Percentiles rank a stretch among this genome's conserved stretches.
These are phyloP conservation scores for Peribatodes rhomboidaria DNA, from an alignment of 2,888 invertebrate genomes.

Conservation along the genomic window DNA sequence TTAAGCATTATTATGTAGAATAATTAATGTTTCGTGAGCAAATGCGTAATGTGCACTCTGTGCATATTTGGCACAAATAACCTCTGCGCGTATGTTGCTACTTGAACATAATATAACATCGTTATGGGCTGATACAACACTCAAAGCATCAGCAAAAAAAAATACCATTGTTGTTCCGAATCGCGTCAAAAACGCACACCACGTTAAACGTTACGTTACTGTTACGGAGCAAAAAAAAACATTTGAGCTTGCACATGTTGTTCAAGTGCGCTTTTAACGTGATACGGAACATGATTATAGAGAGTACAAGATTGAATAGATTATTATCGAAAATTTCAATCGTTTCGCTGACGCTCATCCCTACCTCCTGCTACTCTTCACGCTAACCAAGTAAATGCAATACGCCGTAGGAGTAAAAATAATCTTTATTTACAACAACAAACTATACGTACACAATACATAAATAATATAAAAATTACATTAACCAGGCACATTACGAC, in stretches of 20 bases:
- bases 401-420: conserved; percentile 44
- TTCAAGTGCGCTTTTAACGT: too few species aligned
- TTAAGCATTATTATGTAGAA: neutral
- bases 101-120: conserved; percentile 41
- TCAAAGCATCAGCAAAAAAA: too few species aligned
- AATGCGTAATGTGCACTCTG: conserved; percentile 61
- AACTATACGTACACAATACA: conserved; percentile 47
- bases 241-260: too few species aligned
- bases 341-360: conserved; percentile 33
- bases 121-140: conserved; percentile 39
- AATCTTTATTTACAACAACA: conserved; percentile 56
- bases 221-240: too few species aligned
- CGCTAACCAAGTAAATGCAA: conserved; percentile 50
- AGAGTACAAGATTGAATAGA: too few species aligned
- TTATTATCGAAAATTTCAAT: too few species aligned
- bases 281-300: too few species aligned
- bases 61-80: conserved; percentile 77
- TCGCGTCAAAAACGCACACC: too few species aligned
- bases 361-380: neutral
- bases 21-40: conserved; percentile 55
- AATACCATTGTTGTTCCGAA: too few species aligned
- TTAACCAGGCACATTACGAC: conserved; percentile 46
- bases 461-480: conserved; percentile 45
- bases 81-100: conserved; percentile 53
- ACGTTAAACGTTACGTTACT: too few species aligned